These are phyloP conservation scores for Nothoprocta perdicaria DNA, from an alignment of 2,113 vertebrate genomes.

Conservation along the genomic window DNA sequence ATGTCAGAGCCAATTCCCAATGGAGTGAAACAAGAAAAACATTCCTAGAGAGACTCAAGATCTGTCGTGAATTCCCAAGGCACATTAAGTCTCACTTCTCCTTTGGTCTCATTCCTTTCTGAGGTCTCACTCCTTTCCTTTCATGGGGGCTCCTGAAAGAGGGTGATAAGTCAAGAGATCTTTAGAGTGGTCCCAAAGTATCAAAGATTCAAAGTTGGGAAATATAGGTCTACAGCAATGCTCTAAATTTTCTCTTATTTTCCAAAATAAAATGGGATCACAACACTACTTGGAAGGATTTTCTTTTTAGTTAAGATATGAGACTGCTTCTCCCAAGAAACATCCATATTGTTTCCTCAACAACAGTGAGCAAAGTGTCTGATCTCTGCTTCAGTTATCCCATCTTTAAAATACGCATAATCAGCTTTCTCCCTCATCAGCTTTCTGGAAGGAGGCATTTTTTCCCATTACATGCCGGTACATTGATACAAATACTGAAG, in stretches of 20 bases:
- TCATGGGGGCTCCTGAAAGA: slow-evolving; percentile 3
- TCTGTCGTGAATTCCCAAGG: background rate
- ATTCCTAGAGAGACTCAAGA: slow-evolving; percentile 35
- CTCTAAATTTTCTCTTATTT: background rate
- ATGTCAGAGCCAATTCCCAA: slow-evolving; percentile 45
- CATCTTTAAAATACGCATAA: background rate
- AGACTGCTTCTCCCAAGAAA: background rate
- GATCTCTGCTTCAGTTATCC: background rate
- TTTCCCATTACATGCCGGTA: background rate
- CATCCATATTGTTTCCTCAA: background rate
- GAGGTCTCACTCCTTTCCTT: no score
- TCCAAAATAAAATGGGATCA: background rate
- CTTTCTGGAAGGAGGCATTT: background rate
- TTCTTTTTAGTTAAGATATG: background rate
- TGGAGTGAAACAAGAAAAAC: slow-evolving; percentile 66
- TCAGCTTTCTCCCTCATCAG: background rate
- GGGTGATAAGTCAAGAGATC: background rate
- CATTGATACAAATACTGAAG: background rate
- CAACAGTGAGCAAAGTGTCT: background rate
- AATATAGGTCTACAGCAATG: background rate
- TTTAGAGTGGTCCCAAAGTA: background rate
- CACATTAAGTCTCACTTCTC: slow-evolving; percentile 15
- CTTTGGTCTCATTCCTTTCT: background rate
- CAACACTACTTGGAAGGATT: background rate
- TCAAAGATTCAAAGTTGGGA: background rate